Evolutionary conservation across 2,797 vertebrate genomes (phyloP).

Genomic region (Hafferia zeledoni): DNA sequence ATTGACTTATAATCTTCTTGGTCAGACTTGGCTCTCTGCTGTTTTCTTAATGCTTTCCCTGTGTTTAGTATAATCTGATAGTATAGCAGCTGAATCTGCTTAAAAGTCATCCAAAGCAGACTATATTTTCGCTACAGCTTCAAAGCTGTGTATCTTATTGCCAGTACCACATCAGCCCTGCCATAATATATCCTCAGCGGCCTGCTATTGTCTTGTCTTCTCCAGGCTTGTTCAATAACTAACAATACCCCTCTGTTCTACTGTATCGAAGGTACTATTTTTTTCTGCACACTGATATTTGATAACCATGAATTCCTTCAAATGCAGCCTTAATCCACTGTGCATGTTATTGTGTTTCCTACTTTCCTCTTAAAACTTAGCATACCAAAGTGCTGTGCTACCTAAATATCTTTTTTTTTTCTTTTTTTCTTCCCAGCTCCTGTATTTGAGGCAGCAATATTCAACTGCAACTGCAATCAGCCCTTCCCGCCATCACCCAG

Average conservation of each 20-base stretch:
- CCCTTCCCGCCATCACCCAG: slow-evolving; percentile 36
- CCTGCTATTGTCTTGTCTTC: slow-evolving; percentile 67
- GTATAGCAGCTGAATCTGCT: slow-evolving; percentile 88
- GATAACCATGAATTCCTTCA: slow-evolving; percentile 61
- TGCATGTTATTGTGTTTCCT: slow-evolving; percentile 42
- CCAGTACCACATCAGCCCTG: slow-evolving; percentile 78
- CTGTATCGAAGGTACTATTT: slow-evolving; percentile 49
- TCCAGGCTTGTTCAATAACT: slow-evolving; percentile 55
- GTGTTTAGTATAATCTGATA: slow-evolving; percentile 77
- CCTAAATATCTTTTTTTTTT: neutral
- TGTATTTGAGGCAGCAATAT: slow-evolving; percentile 61
- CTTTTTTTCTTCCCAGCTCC: slow-evolving; percentile 3
- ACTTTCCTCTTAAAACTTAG: slow-evolving; percentile 64
- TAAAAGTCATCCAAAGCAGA: slow-evolving; percentile 74
- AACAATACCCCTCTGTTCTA: slow-evolving; percentile 66
- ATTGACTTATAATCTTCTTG: slow-evolving; percentile 61
- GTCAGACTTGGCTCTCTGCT: slow-evolving; percentile 77
- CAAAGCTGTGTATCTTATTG: slow-evolving; percentile 83
- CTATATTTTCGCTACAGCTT: slow-evolving; percentile 76
- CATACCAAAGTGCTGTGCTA: slow-evolving; percentile 77
- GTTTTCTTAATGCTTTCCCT: slow-evolving; percentile 75
- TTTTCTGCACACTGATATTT: slow-evolving; percentile 58
- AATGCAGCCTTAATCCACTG: slow-evolving; percentile 63
- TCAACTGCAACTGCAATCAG: slow-evolving; percentile 46
- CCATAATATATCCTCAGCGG: slow-evolving; percentile 43